Evolutionary conservation across 2,888 invertebrate species (phyloP).

Genomic region (Apamea sordens): DNA sequence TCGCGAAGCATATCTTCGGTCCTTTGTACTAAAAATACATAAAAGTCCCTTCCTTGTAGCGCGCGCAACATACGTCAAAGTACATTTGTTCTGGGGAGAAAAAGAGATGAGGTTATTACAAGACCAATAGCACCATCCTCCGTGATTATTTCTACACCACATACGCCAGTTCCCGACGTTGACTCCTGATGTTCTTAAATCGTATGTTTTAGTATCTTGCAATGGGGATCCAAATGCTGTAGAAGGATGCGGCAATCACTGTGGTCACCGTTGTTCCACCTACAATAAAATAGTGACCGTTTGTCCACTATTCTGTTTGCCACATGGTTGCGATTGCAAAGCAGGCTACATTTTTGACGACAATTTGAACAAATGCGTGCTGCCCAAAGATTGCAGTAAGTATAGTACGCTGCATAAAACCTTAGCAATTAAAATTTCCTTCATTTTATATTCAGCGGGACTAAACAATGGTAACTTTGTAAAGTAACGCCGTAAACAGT

Average conservation of each 20-base stretch:
- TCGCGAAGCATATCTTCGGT: not conserved
- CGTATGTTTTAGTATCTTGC: slow-evolving; percentile 58
- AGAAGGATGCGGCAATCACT: slow-evolving; percentile 54
- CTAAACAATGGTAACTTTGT: not conserved
- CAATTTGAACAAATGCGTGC: slow-evolving; percentile 42
- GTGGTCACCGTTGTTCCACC: slow-evolving; percentile 54
- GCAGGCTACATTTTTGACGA: slow-evolving; percentile 57
- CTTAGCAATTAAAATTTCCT: not conserved
- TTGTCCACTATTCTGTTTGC: slow-evolving; percentile 39
- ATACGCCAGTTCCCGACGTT: not conserved
- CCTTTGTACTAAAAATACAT: not conserved
- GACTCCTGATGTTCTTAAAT: not conserved
- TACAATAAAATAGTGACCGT: slow-evolving; percentile 21
- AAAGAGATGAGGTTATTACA: not conserved
- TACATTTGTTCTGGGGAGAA: not conserved
- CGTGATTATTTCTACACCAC: not conserved
- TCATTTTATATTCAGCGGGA: not conserved
- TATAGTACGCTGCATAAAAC: not conserved
- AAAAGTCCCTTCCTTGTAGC: not conserved
- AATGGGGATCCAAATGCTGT: slow-evolving; percentile 60
- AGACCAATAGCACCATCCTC: not conserved
- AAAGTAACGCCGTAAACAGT: not conserved
- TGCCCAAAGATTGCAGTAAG: slow-evolving; percentile 64
- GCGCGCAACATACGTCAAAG: not conserved
- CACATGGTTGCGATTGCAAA: slow-evolving; percentile 60